These are phyloP conservation scores for Thamnophis sirtalis DNA, from an alignment of 2,113 vertebrate genomes.

Conservation along the genomic window DNA sequence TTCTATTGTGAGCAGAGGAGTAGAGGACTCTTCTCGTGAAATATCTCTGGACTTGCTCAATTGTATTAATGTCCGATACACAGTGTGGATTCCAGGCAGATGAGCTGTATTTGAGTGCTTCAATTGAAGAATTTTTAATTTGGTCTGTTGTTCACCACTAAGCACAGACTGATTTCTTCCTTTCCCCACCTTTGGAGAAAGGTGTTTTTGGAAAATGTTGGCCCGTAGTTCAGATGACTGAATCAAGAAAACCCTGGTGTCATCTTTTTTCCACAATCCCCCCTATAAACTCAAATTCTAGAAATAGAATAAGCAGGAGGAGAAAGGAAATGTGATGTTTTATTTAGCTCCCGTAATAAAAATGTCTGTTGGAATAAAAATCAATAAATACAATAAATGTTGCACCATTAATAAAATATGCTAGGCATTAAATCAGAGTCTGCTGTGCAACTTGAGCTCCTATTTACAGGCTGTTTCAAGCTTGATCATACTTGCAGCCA, in stretches of 20 bases:
- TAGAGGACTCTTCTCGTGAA: too few relatives aligned
- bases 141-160: not conserved
- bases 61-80: too few relatives aligned
- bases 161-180: too few relatives aligned
- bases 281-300: constrained; percentile 46
- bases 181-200: not conserved
- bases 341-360: constrained; percentile 62
- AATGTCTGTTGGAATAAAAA: constrained; percentile 68
- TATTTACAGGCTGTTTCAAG: constrained; percentile 60
- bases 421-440: constrained; percentile 58
- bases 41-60: too few relatives aligned
- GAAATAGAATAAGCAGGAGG: not conserved
- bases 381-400: constrained; percentile 61
- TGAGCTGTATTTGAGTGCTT: too few relatives aligned
- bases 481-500: constrained; percentile 56
- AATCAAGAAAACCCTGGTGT: constrained; percentile 10
- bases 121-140: too few relatives aligned
- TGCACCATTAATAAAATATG: constrained; percentile 66
- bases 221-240: not conserved
- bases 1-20: too few relatives aligned
- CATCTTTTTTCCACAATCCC: constrained; percentile 28
- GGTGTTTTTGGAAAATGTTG: not conserved
- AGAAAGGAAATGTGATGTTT: constrained; percentile 38
- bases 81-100: too few relatives aligned
- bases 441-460: constrained; percentile 44